Evolutionary conservation across 2,113 vertebrate genomes (phyloP).

Genomic region (Catharus bicknelli): DNA sequence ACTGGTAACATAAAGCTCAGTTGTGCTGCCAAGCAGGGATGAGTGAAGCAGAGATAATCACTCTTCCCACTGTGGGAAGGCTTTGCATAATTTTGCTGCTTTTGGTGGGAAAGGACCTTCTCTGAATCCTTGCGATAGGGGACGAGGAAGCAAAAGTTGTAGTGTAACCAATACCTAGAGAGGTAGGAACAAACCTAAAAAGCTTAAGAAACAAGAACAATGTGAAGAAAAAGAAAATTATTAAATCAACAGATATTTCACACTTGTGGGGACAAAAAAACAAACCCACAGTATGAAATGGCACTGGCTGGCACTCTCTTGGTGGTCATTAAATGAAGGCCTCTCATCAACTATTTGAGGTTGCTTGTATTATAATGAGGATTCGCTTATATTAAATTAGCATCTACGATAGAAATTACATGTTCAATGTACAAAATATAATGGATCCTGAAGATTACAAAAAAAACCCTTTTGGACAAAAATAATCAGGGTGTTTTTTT

Average conservation of each 20-base stretch:
- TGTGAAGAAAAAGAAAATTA: neutral
- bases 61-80: neutral
- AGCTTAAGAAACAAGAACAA: neutral
- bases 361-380: neutral
- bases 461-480: neutral
- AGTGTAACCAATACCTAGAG: neutral
- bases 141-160: neutral
- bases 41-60: neutral
- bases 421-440: slow-evolving; percentile 35
- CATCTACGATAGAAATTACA: neutral
- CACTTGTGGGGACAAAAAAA: neutral
- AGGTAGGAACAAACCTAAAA: neutral
- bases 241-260: neutral
- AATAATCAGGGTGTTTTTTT: neutral
- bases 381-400: slow-evolving; percentile 42
- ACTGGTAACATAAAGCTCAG: neutral
- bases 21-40: neutral
- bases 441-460: neutral
- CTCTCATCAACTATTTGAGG: neutral
- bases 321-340: neutral
- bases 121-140: neutral
- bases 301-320: neutral
- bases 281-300: neutral
- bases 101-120: neutral
- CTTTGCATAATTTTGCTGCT: neutral